Conservation (phyloP, 2,797 vertebrate genomes). For the Philypnodon macrostomus region DNA sequence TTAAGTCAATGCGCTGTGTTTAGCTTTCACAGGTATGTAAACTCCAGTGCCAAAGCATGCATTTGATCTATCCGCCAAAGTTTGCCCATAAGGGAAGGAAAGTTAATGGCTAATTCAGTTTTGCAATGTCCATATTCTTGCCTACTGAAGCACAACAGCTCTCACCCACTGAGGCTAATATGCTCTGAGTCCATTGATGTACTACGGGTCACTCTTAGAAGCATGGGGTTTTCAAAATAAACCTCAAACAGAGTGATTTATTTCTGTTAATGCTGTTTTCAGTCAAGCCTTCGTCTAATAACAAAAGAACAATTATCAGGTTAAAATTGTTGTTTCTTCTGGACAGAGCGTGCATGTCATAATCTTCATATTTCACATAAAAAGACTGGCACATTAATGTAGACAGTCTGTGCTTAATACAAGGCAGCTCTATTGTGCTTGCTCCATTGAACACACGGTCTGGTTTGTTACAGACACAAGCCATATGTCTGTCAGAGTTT, state of each 20-base stretch:
- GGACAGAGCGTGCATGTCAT: constrained; percentile 38
- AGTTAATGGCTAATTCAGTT: constrained; percentile 67
- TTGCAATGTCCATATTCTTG: constrained; percentile 51
- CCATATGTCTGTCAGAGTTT: constrained; percentile 67
- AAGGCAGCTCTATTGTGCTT: constrained; percentile 37
- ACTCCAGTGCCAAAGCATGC: constrained; percentile 61
- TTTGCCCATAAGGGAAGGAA: constrained; percentile 67
- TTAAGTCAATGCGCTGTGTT: constrained; percentile 75
- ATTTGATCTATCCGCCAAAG: constrained; percentile 69
- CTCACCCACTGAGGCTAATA: constrained; percentile 25
- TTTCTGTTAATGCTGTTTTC: constrained; percentile 34
- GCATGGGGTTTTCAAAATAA: constrained; percentile 24
- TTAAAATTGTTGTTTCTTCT: constrained; percentile 50
- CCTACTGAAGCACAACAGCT: constrained; percentile 38
- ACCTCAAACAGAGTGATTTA: constrained; percentile 42
- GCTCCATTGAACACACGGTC: constrained; percentile 50
- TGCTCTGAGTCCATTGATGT: constrained; percentile 24
- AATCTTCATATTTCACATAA: constrained; percentile 43
- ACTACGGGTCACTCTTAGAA: constrained; percentile 22
- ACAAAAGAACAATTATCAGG: constrained; percentile 52
- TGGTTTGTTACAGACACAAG: constrained; percentile 46
- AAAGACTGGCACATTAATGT: constrained; percentile 35
- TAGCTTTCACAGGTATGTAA: constrained; percentile 73
- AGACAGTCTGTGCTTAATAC: constrained; percentile 48
- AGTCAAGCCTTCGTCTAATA: constrained; percentile 33